Percentiles rank a stretch among this genome's conserved stretches.
phyloP scores from a whole-genome alignment of 2,888 invertebrate species.

The Salticus scenicus region DNA sequence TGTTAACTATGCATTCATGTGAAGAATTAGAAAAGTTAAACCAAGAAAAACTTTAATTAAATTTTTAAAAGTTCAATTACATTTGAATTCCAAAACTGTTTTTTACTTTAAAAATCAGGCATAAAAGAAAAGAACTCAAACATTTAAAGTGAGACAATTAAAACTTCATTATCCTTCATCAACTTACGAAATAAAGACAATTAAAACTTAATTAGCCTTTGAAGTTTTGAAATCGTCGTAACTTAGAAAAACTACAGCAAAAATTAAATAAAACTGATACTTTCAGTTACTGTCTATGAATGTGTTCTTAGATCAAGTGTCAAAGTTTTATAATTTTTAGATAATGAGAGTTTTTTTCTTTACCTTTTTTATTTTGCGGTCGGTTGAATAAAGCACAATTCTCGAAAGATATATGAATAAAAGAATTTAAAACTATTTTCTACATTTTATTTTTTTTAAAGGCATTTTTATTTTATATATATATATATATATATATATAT shows the following conservation, averaged over 20 bases:
- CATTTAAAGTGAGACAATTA: neutral
- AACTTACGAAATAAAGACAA: slow-evolving; percentile 1
- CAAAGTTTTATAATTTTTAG: neutral
- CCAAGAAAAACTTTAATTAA: neutral
- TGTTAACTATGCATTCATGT: neutral
- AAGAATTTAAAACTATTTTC: no score
- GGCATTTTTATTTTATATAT: no score
- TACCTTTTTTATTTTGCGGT: no score
- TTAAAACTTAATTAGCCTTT: slow-evolving; percentile 8
- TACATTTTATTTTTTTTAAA: no score
- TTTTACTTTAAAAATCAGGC: no score
- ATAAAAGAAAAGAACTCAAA: neutral
- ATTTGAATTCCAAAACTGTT: neutral
- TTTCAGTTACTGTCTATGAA: neutral
- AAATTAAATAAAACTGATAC: neutral
- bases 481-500: no score
- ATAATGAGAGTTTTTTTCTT: no score
- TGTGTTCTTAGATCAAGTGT: neutral
- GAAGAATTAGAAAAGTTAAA: neutral
- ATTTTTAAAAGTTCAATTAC: neutral
- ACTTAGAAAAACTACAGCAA: neutral
- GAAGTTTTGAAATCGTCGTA: neutral
- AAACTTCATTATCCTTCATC: neutral
- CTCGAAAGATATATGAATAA: no score
- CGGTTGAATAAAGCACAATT: no score